Evolutionary conservation across 2,113 vertebrate species (phyloP).

Genomic region (Erythrolamprus reginae): DNA sequence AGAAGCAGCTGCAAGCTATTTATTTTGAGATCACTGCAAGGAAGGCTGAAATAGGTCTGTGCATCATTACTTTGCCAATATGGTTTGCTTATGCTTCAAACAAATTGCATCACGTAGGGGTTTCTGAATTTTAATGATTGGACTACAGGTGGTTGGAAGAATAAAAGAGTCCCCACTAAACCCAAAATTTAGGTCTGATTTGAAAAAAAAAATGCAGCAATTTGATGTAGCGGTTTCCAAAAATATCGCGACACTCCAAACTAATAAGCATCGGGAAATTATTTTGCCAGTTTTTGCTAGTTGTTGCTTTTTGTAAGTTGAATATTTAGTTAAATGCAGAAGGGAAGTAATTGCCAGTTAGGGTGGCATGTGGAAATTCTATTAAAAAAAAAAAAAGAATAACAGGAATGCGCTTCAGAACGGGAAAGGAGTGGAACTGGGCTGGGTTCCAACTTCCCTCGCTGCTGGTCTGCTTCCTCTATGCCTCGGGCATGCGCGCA

Average conservation of each 20-base stretch:
- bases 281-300: not conserved
- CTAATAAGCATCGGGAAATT: not conserved
- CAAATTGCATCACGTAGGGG: not conserved
- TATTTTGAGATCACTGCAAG: constrained; percentile 1
- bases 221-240: not conserved
- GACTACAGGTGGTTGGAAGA: not conserved
- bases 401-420: not conserved
- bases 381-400: not conserved
- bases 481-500: no score
- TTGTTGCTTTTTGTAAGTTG: not conserved
- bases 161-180: not conserved
- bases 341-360: not conserved
- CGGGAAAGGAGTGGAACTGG: not conserved
- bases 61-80: not conserved
- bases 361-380: not conserved
- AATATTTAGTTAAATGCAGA: not conserved
- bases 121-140: not conserved
- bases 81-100: not conserved
- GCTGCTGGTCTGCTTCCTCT: no score
- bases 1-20: constrained; percentile 23
- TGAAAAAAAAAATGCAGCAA: not conserved
- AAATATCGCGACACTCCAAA: not conserved
- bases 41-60: not conserved
- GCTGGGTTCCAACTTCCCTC: no score
- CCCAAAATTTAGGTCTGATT: not conserved